Conservation (phyloP, 2,797 vertebrate species). For the Danio kyathit region DNA sequence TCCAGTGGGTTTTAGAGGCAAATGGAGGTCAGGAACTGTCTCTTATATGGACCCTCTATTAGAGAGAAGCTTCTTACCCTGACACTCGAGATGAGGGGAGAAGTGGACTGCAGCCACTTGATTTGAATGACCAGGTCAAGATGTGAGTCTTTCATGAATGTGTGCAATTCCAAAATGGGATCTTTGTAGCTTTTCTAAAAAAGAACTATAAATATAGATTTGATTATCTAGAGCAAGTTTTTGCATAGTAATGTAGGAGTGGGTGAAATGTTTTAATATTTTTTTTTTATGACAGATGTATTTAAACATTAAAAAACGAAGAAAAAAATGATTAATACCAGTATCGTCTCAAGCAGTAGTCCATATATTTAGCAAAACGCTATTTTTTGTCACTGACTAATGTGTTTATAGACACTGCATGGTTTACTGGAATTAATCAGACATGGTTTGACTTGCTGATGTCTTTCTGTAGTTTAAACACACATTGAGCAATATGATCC, state of each 20-base stretch:
- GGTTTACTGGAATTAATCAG: too few relatives aligned
- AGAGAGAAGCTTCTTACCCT: slow-evolving; percentile 26
- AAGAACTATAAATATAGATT: neutral
- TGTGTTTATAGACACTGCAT: too few relatives aligned
- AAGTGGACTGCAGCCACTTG: slow-evolving; percentile 7
- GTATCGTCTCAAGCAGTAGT: too few relatives aligned
- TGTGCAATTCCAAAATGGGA: neutral
- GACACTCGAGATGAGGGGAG: slow-evolving; percentile 12
- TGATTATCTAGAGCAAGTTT: neutral
- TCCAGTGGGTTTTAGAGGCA: slow-evolving; percentile 33
- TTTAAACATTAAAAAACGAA: too few relatives aligned
- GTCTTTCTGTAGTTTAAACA: too few relatives aligned
- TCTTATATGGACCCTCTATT: slow-evolving; percentile 41
- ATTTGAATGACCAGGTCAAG: slow-evolving; percentile 60
- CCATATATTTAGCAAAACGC: too few relatives aligned
- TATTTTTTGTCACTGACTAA: too few relatives aligned
- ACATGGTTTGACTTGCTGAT: too few relatives aligned
- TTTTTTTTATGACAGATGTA: too few relatives aligned
- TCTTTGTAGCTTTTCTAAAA: neutral
- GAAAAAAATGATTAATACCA: too few relatives aligned
- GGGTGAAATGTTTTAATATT: too few relatives aligned
- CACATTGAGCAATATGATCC: too few relatives aligned
- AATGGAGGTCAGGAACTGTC: slow-evolving; percentile 21
- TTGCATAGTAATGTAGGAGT: neutral
- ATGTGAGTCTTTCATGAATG: slow-evolving; percentile 15